Evolutionary conservation across 1,140 invertebrate genomes (phyloP).

Genomic region (Drosophila neocordata): DNA sequence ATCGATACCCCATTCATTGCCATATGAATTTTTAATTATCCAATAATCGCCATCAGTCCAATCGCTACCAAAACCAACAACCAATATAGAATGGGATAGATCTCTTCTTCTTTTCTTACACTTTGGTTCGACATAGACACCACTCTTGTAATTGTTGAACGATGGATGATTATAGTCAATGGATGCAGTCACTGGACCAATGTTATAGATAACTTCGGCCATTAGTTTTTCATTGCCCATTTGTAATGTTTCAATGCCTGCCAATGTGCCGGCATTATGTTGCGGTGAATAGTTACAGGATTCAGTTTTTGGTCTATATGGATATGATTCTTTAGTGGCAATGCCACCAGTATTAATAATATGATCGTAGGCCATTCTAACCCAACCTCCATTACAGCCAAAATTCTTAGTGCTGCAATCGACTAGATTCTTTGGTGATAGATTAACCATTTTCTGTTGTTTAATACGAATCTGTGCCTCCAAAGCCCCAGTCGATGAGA

Average conservation of each 20-base stretch:
- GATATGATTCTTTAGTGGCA: constrained; percentile 89
- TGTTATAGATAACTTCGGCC: constrained; percentile 88
- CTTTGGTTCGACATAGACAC: constrained; percentile 83
- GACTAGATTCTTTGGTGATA: constrained; percentile 95
- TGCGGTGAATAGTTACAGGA: constrained; percentile 66
- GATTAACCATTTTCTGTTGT: constrained; percentile 86
- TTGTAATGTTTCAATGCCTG: constrained; percentile 85
- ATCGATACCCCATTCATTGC: constrained; percentile 84
- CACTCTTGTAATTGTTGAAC: constrained; percentile 23
- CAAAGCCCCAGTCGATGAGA: constrained; percentile 92
- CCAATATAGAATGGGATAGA: constrained; percentile 84
- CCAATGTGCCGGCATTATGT: constrained; percentile 9
- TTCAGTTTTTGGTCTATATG: constrained; percentile 87
- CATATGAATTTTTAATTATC: constrained; percentile 88
- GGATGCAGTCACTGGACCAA: constrained; percentile 71
- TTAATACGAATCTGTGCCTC: constrained; percentile 88
- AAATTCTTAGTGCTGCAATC: constrained; percentile 94
- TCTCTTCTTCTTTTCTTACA: constrained; percentile 84
- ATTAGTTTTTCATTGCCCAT: constrained; percentile 87
- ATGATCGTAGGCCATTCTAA: constrained; percentile 89
- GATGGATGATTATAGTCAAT: constrained; percentile 8
- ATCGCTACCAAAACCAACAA: constrained; percentile 87
- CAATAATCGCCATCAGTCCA: constrained; percentile 84
- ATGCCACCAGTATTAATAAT: constrained; percentile 88
- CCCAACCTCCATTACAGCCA: constrained; percentile 93